phyloP scores from a whole-genome alignment of 2,888 invertebrate species.

The Kuschelorhynchus macadamiae region DNA sequence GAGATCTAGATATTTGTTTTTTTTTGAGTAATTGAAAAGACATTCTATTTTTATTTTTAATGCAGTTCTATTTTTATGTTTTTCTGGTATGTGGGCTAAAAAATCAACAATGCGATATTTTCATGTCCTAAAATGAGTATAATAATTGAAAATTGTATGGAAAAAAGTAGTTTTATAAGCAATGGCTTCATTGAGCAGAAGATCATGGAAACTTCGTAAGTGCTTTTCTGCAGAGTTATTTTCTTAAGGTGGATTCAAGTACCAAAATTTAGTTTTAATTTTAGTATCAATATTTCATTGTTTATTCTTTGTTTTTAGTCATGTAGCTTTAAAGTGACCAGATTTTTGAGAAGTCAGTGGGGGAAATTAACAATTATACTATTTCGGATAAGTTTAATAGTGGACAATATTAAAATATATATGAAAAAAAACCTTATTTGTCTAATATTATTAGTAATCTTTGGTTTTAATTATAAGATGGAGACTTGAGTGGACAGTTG shows the following conservation, averaged over 20 bases:
- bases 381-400: too few relatives aligned
- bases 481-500: too few relatives aligned
- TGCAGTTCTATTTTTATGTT: constrained; percentile 55
- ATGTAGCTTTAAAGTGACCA: too few relatives aligned
- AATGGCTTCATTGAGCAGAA: constrained; percentile 70
- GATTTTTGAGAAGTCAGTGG: too few relatives aligned
- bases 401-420: too few relatives aligned
- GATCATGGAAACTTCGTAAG: constrained; percentile 90
- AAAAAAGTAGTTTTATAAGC: constrained; percentile 47
- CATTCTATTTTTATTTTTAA: constrained; percentile 52
- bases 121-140: constrained; percentile 61
- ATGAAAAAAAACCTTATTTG: too few relatives aligned
- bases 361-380: too few relatives aligned
- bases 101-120: constrained; percentile 60
- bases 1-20: constrained; percentile 49
- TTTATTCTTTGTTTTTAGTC: too few relatives aligned
- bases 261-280: too few relatives aligned
- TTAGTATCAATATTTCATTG: too few relatives aligned
- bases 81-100: constrained; percentile 36
- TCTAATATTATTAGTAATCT: too few relatives aligned
- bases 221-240: constrained; percentile 59
- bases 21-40: constrained; percentile 33
- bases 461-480: too few relatives aligned
- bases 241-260: not conserved
- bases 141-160: constrained; percentile 49